These are phyloP conservation scores for Crocallis elinguaria DNA, from an alignment of 2,888 invertebrate species.

Conservation along the genomic window DNA sequence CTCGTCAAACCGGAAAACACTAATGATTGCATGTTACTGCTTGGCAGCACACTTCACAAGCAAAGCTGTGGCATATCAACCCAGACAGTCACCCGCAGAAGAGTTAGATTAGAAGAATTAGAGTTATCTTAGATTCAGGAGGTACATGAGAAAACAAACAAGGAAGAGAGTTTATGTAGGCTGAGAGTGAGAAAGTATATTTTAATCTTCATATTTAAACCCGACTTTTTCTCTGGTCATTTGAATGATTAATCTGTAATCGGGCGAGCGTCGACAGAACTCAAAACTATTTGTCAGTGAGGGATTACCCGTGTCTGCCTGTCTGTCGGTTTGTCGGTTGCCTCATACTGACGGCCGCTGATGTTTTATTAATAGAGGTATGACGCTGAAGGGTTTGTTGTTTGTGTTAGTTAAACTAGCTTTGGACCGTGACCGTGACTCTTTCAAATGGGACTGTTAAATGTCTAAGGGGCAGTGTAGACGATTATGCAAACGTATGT, in stretches of 20 bases:
- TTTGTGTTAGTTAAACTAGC: not conserved
- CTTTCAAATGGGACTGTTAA: not conserved
- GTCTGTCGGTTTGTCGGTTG: constrained; percentile 50
- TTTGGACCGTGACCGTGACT: not conserved
- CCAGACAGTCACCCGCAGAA: no score
- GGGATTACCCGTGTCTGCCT: constrained; percentile 50
- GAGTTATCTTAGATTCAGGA: no score
- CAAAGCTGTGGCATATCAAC: no score
- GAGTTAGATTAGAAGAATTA: no score
- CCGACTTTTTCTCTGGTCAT: constrained; percentile 7
- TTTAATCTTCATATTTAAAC: not conserved
- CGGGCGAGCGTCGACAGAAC: constrained; percentile 42
- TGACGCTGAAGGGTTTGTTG: constrained; percentile 12
- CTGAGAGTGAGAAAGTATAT: not conserved
- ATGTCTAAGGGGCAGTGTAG: not conserved
- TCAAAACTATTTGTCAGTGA: constrained; percentile 53
- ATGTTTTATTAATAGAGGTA: constrained; percentile 41
- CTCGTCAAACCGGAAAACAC: no score
- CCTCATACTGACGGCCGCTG: constrained; percentile 44
- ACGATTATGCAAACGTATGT: no score
- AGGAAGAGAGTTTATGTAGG: not conserved
- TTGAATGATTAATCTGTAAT: constrained; percentile 59
- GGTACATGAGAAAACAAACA: not conserved
- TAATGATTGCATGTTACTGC: no score
- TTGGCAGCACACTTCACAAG: no score